Percentiles rank a stretch among this genome's conserved stretches.
Conservation (phyloP, 2,888 invertebrate species). For the Drosophila basisetae region DNA sequence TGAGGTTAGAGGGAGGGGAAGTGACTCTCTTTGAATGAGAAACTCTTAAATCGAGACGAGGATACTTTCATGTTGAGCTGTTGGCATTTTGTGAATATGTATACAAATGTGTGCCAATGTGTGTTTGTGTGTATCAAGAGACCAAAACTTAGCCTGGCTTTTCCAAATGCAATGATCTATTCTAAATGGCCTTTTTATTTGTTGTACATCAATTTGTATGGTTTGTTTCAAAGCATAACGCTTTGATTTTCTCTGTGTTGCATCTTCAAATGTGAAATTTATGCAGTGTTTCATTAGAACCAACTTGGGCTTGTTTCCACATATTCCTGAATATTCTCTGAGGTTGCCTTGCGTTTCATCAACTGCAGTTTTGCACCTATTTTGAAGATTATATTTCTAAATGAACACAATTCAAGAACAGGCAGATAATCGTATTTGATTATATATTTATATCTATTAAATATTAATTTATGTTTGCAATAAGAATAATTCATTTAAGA, state of each 20-base stretch:
- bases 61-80: slow-evolving; percentile 4
- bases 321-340: background rate
- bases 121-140: background rate
- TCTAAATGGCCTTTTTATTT: background rate
- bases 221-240: background rate
- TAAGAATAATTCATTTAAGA: background rate
- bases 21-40: slow-evolving; percentile 4
- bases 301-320: background rate
- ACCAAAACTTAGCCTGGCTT: background rate
- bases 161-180: background rate
- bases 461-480: background rate
- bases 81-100: background rate
- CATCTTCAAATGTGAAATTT: background rate
- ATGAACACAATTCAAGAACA: background rate
- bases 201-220: background rate
- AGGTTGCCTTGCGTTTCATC: background rate
- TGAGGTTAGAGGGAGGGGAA: background rate
- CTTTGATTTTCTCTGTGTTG: background rate
- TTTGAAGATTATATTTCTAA: background rate
- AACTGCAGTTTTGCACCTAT: background rate
- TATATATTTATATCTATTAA: background rate
- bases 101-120: too few species aligned
- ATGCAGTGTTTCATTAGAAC: background rate
- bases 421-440: background rate
- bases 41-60: slow-evolving; percentile 9